Evolutionary conservation across 1,140 invertebrate genomes (phyloP), one percentile per base, ranked within the genome.

Genomic region (Hycleus cichorii): DNA sequence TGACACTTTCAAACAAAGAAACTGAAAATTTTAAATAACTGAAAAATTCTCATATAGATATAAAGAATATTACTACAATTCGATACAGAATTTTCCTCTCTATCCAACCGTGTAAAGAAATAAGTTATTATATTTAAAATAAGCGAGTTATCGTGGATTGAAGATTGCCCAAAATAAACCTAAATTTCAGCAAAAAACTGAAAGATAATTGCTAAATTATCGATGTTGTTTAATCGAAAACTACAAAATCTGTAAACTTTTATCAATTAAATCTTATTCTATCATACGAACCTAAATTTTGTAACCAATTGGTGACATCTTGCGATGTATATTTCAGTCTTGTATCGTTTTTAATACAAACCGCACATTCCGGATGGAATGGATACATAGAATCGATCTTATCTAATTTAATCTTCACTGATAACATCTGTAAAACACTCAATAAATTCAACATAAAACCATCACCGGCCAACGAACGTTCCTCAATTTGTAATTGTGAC

Each of bases 391-490:
- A 80, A 73, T 96, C 92, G 43, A 97, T 83, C 57, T 90, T 87
- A 62, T 90, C 86, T 46, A 92, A 68, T 73, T 90, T 90, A 26
- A 92, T 89, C 76, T 93, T 93, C 0, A 90, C 78, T 0, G 91
- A 87, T 0, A 97, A 74, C 71, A 90, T 83, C 74, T 97, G 94
- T 48, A 98, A 73, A 9, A 97, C 88, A 44, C 89, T 89, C 54
- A 97, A 80, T 3, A 98, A 74, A 77, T 98, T 98, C 38, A 98
- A 74, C 87, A 97, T 94, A 69, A 95, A 95, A 1, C 95, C 94
- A 75, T 98, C 94, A 8, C 90, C 87, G 32, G 91, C 90, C 0
- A 95, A 78, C 0, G 86, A 76, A 61, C 87, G 80, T 66, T 94
- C 90, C 72, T 97, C 93, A 38, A 85, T 87, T 73, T 93, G 88